Evolutionary conservation across 1,140 invertebrate species (phyloP), one percentile per base, ranked within the genome.

Genomic region (Hycleus phaleratus): DNA sequence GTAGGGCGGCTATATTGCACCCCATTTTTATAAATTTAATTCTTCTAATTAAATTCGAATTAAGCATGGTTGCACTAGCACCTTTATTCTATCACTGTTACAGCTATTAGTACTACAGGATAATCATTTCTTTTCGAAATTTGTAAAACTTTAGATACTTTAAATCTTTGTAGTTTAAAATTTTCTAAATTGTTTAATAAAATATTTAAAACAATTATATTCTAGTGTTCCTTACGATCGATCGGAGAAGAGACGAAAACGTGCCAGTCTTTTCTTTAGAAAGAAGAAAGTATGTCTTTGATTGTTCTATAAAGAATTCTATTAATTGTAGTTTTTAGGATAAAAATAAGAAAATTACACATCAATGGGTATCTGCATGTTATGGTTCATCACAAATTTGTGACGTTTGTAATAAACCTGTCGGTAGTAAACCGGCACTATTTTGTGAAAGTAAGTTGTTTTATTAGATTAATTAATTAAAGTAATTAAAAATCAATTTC

Each of bases 221-320:
- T 71, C 62, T 71, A 85, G 79, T 73, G 81, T 80, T 72, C 82
- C 80, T n/a, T 90, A 86, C 65, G 87, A 90, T 68, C 83, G 85
- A 68, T 83, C 87, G 39, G 87, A 89, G 66, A 94, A 94, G 72
- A 77, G 89, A 70, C 81, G 88, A 59, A 94, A 93, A 75, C 79
- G 91, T 46, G 90, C 90, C 42, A 93, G 90, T 55, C 76, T 93
- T 45, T 93, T 94, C 79, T 94, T 93, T 68, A 84, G 90, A 58
- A 93, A 90, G 75, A 91, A 92, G 73, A 93, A 93, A 76, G 84
- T 84, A 73, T 67, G 64, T 67, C 45, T 54, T 50, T 42, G 47
- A 49, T 61, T 25, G 5, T 18, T 50, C 50, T 46, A 26, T 56
- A 32, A 38, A 26, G 32, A 6, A 42, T 51, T 11, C 9, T 1